These are phyloP conservation scores for Zootermopsis nevadensis DNA, from an alignment of 2,888 invertebrate genomes.

Conservation along the genomic window DNA sequence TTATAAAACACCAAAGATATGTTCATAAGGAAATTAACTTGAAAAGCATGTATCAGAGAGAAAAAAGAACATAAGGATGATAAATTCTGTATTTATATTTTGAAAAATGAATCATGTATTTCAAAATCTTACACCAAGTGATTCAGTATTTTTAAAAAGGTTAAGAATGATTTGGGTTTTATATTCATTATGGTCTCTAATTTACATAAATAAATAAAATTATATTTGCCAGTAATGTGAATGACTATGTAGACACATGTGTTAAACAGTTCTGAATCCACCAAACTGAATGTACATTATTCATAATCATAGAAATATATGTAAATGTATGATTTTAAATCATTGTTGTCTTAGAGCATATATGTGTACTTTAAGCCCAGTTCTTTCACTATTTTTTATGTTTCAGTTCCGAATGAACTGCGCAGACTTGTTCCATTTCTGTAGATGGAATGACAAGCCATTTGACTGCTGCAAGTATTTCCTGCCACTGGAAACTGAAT, in stretches of 20 bases:
- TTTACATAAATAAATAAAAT: too few relatives aligned
- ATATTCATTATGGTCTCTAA: too few relatives aligned
- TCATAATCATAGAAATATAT: background rate
- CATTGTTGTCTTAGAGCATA: background rate
- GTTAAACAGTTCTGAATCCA: background rate
- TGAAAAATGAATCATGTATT: background rate
- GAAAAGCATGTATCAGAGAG: background rate
- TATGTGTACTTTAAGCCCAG: background rate
- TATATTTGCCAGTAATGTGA: too few relatives aligned
- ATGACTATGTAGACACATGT: too few relatives aligned
- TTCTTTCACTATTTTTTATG: background rate
- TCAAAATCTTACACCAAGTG: background rate
- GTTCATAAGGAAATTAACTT: background rate
- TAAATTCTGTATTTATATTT: too few relatives aligned
- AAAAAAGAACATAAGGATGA: too few relatives aligned
- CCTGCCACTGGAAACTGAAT: background rate
- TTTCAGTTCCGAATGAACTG: constrained; percentile 30
- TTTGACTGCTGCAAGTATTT: constrained; percentile 24
- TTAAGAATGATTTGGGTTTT: too few relatives aligned
- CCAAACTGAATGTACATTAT: background rate
- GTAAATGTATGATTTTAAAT: background rate
- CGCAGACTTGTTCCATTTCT: background rate
- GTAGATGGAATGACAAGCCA: constrained; percentile 3
- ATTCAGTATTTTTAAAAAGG: too few relatives aligned
- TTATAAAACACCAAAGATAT: too few relatives aligned